These are phyloP conservation scores for Drosophila kepulauana DNA, from an alignment of 1,140 invertebrate genomes.

Conservation along the genomic window DNA sequence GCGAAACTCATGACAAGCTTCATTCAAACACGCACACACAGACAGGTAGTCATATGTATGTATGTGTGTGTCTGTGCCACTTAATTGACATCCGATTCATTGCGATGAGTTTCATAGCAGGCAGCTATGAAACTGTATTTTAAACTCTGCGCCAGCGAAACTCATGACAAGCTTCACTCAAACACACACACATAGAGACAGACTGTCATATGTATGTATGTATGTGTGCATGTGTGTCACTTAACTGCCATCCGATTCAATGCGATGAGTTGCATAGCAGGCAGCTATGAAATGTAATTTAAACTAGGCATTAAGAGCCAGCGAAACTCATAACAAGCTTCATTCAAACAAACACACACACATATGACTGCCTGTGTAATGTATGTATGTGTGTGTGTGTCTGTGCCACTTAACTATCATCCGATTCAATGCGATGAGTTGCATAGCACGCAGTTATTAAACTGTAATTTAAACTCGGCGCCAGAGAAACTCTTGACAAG, in stretches of 20 bases:
- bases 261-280: too few relatives aligned
- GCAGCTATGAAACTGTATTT: constrained; percentile 28
- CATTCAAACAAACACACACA: constrained; percentile 35
- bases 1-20: constrained; percentile 42
- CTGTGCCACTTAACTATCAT: constrained; percentile 7
- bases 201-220: too few relatives aligned
- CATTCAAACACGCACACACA: constrained; percentile 30
- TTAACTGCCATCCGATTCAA: too few relatives aligned
- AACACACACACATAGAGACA: constrained; percentile 19
- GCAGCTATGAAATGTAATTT: too few relatives aligned
- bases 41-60: not conserved
- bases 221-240: too few relatives aligned
- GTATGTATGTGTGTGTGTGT: not conserved
- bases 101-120: constrained; percentile 28
- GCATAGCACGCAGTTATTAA: constrained; percentile 39
- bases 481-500: constrained; percentile 38
- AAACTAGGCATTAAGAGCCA: not conserved
- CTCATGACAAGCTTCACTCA: constrained; percentile 43
- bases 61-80: not conserved
- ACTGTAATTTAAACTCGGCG: constrained; percentile 4
- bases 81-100: not conserved
- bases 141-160: constrained; percentile 9
- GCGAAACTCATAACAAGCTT: constrained; percentile 40
- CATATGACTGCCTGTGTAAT: too few relatives aligned
- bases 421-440: not conserved